Base-by-base conservation (phyloP, 2,797 vertebrate genomes). In the Acrocephalus scirpaceus region DNA sequence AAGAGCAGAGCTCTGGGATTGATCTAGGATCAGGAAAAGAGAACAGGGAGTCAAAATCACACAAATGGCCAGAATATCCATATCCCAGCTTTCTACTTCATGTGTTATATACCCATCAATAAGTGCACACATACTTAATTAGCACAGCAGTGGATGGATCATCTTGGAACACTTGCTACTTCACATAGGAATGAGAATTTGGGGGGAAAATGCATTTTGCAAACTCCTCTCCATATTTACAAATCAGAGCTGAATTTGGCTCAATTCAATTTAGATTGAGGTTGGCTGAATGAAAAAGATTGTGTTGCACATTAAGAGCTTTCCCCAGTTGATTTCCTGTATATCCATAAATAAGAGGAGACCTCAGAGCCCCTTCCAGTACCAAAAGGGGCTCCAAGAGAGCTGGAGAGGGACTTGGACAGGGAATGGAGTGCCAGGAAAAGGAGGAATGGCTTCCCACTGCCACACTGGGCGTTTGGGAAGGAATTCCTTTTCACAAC, bases 1-100 rank as follows among this genome's bases (percentile, higher is more conserved):
- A 99, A 99, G 90, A 99, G 77, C 95, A 99, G 98, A 50, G 99
- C 99, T n/a, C 99, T 97, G 54, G 99, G 99, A 93, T 98, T 99
- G 73, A 99, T 98, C 99, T 99, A 79, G 22, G 93, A 74, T 29
- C 13, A 61, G 42, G 93, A n/a, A 83, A 53, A 60, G 5, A 64
- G 95, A 87, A 44, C 0, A 25, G 4, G 22, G 16, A 42, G 38
- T 53, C 13, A 70, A 14, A 72, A 40, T 15, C 30, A 29, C 29
- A 22, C 4, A 30, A 42, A 62, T 30, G 11, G 40, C 16, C 25
- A 57, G 40, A 69, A 93, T 13, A 80, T 18, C 50, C 50, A n/a
- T 4, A 56, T 7, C 30, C 10, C 36, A 69, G 10, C 30, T 27
- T 29, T 21, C 32, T 19, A 3, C 14, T 16, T 26, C 13, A 20